These are phyloP conservation scores for Eubucco bourcierii DNA, from an alignment of 2,113 vertebrate genomes.

Conservation along the genomic window DNA sequence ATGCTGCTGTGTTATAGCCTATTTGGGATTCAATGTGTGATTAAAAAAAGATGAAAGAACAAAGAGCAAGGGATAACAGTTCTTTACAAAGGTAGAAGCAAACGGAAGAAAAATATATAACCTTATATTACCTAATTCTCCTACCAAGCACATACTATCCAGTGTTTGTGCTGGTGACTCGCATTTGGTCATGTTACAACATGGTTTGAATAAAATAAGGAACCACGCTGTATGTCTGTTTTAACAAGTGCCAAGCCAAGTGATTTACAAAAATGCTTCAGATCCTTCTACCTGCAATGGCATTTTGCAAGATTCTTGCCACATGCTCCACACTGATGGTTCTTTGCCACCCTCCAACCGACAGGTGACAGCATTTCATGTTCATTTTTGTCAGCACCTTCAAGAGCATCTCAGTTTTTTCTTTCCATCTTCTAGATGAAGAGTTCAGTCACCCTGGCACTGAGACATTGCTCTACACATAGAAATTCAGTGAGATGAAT, in stretches of 20 bases:
- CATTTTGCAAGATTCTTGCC: constrained; percentile 24
- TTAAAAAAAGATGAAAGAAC: constrained; percentile 42
- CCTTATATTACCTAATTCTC: constrained; percentile 1
- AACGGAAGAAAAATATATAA: neutral
- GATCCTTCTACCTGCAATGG: neutral
- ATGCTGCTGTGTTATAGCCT: neutral
- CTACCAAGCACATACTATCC: neutral
- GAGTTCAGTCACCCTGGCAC: neutral
- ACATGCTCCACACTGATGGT: neutral
- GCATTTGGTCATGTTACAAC: neutral
- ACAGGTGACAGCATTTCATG: neutral
- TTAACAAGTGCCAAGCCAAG: constrained; percentile 2
- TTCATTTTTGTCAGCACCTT: neutral
- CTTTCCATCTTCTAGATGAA: neutral
- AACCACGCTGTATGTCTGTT: neutral
- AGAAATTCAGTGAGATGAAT: neutral
- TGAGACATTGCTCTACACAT: neutral
- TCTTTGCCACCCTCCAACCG: neutral
- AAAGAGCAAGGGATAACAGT: constrained; percentile 24
- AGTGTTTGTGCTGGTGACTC: neutral
- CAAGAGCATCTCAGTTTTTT: neutral
- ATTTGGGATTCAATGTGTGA: constrained; percentile 25
- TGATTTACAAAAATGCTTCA: neutral
- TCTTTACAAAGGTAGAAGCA: neutral
- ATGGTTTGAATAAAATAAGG: neutral